Evolutionary conservation across 2,797 vertebrate species (phyloP), one percentile per base, ranked within the genome.

Genomic region (Fratercula arctica): DNA sequence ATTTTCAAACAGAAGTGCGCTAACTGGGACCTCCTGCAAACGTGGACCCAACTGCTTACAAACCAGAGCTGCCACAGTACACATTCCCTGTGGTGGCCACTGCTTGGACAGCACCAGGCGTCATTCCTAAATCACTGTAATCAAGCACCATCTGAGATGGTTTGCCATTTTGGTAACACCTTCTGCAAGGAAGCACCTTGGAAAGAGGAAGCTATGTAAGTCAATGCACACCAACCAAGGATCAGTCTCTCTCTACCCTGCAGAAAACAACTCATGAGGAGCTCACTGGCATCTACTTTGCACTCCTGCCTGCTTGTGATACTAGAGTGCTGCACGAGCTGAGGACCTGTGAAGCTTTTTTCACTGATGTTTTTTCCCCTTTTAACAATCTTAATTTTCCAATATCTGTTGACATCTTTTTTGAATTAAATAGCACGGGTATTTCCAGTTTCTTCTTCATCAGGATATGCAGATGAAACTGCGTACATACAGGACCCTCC

Each of bases 401-500:
- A 48, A 2, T 53, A 11, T 18, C n/a, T 70, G 13, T 9, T 87
- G 46, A 51, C 19, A 48, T 54, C 9, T 91, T 80, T 72, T 72
- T 69, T 16, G 46, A 82, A 76, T 4, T 28, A 84, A 91, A 80
- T 10, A 59, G 37, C 56, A 85, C 25, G 57, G n/a, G 13, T 54
- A 68, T 84, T 89, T 82, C 67, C 45, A 74, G 33, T 43, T 74
- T 91, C 81, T 63, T 74, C 5, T 3, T 28, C 0, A 0, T 60
- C 56, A 85, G 41, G n/a, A 56, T 82, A 50, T 0, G 0, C 75
- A 85, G 57, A n/a, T 51, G 37, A 85, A 93, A 50, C 70, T 37
- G 35, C 0, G 1, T 41, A 31, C 0, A 0, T 37, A 43, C 5
- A 10, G 26, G 15, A 95, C 29, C 16, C 23, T 89, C 37, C 24